Evolutionary conservation across 2,888 invertebrate species (phyloP), one percentile per base, ranked within the genome.

Genomic region (Adelphocoris suturalis): DNA sequence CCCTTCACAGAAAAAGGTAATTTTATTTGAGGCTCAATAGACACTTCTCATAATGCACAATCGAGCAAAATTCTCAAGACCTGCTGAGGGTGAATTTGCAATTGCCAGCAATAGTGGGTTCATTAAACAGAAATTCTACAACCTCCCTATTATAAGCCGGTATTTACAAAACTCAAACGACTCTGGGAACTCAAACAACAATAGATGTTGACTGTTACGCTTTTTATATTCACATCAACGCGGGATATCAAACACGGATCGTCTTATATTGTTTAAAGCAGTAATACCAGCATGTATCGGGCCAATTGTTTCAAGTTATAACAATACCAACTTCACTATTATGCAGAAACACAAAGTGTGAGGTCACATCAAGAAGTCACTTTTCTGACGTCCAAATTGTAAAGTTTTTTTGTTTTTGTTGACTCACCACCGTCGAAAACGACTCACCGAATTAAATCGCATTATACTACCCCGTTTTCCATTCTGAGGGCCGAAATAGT

Each of bases 401-500:
- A 27, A 68, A 68, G 23, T 2, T 23, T 23, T 11, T 68, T 68
- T 68, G 68, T 68, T 68, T 68, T 68, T 68, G 19, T 23, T 23
- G 23, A 13, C 52, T 52, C 52, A 23, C 23, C 61, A 57, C 28
- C 78, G 85, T 85, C 85, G 27, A 85, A 85, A 52, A 11, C 85
- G 61, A 61, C 27, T 23, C 23, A 23, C 23, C 7, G 68, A 85
- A 85, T 85, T 61, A 85, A 46, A 28, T 28, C n/a, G 28, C 57
- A 85, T 85, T 61, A 85, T 85, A 57, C 55, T 61, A 37, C 57
- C 48, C 52, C 80, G 68, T 80, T 80, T 80, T 78, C 78, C 46
- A 27, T 46, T n/a, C 82, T 48, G 16, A 46, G 48, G 52, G 19
- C 28, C 47, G 78, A 78, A 78, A 78, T 16, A 47, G 78, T 16